phyloP scores from a whole-genome alignment of 2,113 vertebrate genomes.

The Dinomys branickii region DNA sequence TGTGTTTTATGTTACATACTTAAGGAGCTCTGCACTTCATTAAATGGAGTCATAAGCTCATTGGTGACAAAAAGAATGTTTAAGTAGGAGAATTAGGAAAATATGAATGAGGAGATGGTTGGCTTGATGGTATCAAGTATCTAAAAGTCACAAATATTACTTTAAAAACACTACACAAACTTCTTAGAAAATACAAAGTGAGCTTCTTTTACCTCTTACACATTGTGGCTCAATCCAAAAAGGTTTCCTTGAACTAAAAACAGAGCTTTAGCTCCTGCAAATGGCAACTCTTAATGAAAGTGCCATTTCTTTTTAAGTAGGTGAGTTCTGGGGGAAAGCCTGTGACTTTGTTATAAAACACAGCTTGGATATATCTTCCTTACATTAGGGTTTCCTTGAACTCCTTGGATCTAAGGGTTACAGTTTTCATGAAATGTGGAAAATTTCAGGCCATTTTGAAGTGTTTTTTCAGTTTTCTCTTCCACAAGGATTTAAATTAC shows the following conservation, averaged over 20 bases:
- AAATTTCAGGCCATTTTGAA: constrained; percentile 3
- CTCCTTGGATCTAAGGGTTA: background rate
- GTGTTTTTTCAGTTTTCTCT: background rate
- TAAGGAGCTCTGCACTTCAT: constrained; percentile 59
- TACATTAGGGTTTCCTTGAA: background rate
- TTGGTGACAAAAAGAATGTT: constrained; percentile 76
- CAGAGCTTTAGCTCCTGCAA: constrained; percentile 16
- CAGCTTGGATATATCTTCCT: background rate
- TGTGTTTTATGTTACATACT: constrained; percentile 82
- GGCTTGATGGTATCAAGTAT: constrained; percentile 64
- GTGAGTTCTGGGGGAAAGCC: background rate
- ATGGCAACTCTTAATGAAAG: background rate
- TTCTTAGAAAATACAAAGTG: constrained; percentile 65
- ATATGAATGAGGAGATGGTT: constrained; percentile 71
- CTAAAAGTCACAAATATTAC: constrained; percentile 77
- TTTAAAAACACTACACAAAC: constrained; percentile 67
- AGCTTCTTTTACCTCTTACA: constrained; percentile 65
- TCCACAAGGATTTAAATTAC: background rate
- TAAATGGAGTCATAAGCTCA: constrained; percentile 76
- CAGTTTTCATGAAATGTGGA: background rate
- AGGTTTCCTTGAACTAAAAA: constrained; percentile 32
- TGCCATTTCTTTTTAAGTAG: background rate
- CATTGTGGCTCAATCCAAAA: constrained; percentile 47
- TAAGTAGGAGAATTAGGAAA: constrained; percentile 74
- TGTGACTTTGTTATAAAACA: background rate